Percentiles rank a stretch among this genome's conserved stretches.
These are phyloP conservation scores for Cheilosia grossa DNA, from an alignment of 2,888 invertebrate species.

Conservation along the genomic window DNA sequence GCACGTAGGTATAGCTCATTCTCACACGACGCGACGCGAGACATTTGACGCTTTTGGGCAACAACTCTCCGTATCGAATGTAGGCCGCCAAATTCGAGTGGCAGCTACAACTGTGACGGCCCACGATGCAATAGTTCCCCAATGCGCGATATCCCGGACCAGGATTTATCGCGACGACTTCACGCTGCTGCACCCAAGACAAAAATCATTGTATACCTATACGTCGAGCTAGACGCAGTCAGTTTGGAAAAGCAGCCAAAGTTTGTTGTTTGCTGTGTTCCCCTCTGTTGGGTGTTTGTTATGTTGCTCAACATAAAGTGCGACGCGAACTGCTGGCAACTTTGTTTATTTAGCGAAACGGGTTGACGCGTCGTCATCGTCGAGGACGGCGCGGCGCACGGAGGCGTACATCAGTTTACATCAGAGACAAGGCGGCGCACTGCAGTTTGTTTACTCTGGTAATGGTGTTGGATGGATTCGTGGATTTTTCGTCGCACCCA, in stretches of 20 bases:
- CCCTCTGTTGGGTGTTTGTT: slow-evolving; percentile 20
- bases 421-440: slow-evolving; percentile 46
- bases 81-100: slow-evolving; percentile 29
- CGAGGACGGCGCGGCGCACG: background rate
- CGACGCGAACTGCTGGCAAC: slow-evolving; percentile 42
- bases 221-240: background rate
- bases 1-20: background rate
- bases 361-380: slow-evolving; percentile 14
- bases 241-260: background rate
- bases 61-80: slow-evolving; percentile 7
- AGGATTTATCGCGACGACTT: slow-evolving; percentile 32
- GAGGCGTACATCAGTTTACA: slow-evolving; percentile 21
- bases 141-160: slow-evolving; percentile 21
- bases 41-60: background rate
- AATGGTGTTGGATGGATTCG: slow-evolving; percentile 42
- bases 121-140: slow-evolving; percentile 30
- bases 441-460: slow-evolving; percentile 45
- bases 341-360: slow-evolving; percentile 63
- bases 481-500: slow-evolving; percentile 13
- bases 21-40: slow-evolving; percentile 16
- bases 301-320: slow-evolving; percentile 57
- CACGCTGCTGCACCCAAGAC: slow-evolving; percentile 23
- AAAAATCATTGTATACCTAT: background rate
- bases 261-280: slow-evolving; percentile 10
- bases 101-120: slow-evolving; percentile 35